phyloP scores from a whole-genome alignment of 2,888 invertebrate species.

The Synanthedon myopaeformis region DNA sequence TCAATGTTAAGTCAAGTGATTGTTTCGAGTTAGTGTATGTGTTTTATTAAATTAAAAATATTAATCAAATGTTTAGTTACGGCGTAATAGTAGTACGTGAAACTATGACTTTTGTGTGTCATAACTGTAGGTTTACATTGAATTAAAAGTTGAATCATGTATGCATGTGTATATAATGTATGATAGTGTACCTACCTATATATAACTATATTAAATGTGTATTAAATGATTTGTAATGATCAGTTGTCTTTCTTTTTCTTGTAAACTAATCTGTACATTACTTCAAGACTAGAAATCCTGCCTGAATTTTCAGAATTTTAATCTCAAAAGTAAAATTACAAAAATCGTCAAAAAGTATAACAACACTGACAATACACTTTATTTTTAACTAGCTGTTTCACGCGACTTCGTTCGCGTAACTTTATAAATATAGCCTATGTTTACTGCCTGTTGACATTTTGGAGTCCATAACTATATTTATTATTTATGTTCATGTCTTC shows the following conservation, averaged over 20 bases:
- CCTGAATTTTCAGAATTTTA: no score
- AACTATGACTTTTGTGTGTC: slow-evolving; percentile 34
- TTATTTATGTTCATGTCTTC: no score
- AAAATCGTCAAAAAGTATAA: no score
- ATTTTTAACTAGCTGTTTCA: no score
- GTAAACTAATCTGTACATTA: no score
- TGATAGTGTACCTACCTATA: slow-evolving; percentile 51
- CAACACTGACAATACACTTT: no score
- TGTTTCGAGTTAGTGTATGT: slow-evolving; percentile 9
- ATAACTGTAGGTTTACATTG: slow-evolving; percentile 20
- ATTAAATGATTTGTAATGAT: slow-evolving; percentile 45
- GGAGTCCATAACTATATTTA: no score
- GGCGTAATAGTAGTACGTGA: slow-evolving; percentile 20
- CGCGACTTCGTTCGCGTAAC: no score
- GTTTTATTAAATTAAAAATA: slow-evolving; percentile 7
- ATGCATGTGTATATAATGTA: slow-evolving; percentile 55
- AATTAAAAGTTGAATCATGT: slow-evolving; percentile 13
- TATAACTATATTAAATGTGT: slow-evolving; percentile 35
- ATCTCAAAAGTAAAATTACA: no score
- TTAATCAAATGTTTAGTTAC: slow-evolving; percentile 8
- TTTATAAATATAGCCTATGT: no score
- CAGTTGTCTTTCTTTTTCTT: not conserved
- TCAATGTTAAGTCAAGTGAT: slow-evolving; percentile 9
- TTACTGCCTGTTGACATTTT: no score
- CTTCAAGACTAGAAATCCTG: no score